phyloP scores from a whole-genome alignment of 1,140 invertebrate species.

The Drosophila paulistorum region DNA sequence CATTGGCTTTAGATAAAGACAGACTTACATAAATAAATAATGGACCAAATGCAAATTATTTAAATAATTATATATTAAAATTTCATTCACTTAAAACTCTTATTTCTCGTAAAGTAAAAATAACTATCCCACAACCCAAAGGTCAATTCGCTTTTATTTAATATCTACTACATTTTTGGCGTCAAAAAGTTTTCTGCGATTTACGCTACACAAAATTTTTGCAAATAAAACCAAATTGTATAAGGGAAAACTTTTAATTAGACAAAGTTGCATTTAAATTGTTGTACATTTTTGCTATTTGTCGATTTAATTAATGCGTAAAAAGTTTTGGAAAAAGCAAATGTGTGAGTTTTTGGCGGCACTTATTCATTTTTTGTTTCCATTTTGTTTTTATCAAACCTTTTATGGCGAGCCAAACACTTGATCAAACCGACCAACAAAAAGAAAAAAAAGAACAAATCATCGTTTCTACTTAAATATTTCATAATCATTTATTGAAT shows the following conservation, averaged over 20 bases:
- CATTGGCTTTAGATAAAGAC: too few relatives aligned
- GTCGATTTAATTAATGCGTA: constrained; percentile 11
- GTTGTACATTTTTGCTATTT: background rate
- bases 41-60: too few relatives aligned
- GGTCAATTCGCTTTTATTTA: background rate
- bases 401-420: constrained; percentile 1
- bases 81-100: too few relatives aligned
- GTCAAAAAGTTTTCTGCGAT: background rate
- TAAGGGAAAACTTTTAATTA: constrained; percentile 9
- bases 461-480: constrained; percentile 9
- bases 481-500: constrained; percentile 12
- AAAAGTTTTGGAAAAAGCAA: background rate
- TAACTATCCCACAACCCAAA: background rate
- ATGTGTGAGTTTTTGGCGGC: background rate
- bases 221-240: background rate
- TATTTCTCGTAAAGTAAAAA: background rate
- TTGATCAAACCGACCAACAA: constrained; percentile 1
- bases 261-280: constrained; percentile 8
- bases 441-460: constrained; percentile 1
- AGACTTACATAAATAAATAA: too few relatives aligned
- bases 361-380: background rate
- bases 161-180: background rate
- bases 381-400: background rate
- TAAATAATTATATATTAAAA: too few relatives aligned
- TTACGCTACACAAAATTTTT: constrained; percentile 2